Evolutionary conservation across 2,888 invertebrate species (phyloP), one percentile per base, ranked within the genome.

Genomic region (Caenorhabditis uteleia): DNA sequence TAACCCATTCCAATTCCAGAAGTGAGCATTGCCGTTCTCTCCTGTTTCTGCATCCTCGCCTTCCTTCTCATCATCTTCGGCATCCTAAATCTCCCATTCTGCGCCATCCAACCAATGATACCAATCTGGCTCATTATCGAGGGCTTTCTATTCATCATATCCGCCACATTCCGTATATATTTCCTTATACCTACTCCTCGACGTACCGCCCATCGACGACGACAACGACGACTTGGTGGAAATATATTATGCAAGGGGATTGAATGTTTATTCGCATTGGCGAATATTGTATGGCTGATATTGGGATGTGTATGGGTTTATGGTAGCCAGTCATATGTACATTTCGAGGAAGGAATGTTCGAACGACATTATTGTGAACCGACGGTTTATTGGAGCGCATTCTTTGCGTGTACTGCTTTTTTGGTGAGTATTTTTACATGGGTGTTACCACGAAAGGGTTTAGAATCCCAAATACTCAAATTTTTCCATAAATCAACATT

Each of bases 221-320:
- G 39, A 16, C 58, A 54, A 14, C 54, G 67, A 20, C 46, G 49
- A 16, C 34, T 57, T 20, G 64, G 61, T 0, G 50, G 56, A 3
- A 62, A 56, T 18, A 34, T 78, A 12, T 58, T 71, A 45, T 56
- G 61, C 42, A 68, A 78, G 26, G 79, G 71, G 16, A 18, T 77
- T 23, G 80, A 80, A 53, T 65, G 68, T 2, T 49, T 77, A 6
- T 61, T 79, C 29, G 47, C 77, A 1, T 45, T 81, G 10, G 70
- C 70, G 49, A 79, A 78, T 27, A 46, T 80, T 29, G 69, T 80
- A 20, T 73, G 73, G 70, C 56, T 81, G 20, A 80, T 80, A 42
- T 62, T 81, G 27, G 80, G 79, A 10, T 72, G 75, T 43, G 77
- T 81, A 12, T 80, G 80, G 80, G 76, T 78, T n/a, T 80, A 78